phyloP scores from a whole-genome alignment of 2,797 vertebrate genomes.

The Acanthopagrus latus region DNA sequence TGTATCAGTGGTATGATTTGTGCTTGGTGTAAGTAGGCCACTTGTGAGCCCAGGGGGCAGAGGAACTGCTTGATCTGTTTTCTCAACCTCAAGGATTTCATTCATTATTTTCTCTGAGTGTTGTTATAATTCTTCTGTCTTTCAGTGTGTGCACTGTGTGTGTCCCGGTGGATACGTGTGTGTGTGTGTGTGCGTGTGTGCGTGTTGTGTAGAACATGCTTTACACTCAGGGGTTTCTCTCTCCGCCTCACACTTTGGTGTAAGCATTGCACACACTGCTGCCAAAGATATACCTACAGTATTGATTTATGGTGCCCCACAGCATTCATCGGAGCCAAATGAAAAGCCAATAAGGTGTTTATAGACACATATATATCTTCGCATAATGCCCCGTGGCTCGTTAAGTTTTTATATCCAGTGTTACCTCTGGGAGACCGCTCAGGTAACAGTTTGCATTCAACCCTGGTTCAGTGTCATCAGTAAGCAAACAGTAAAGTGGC shows the following conservation, averaged over 20 bases:
- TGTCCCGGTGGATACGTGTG: not conserved
- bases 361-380: conserved; percentile 65
- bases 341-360: conserved; percentile 73
- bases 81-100: conserved; percentile 32
- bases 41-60: conserved; percentile 29
- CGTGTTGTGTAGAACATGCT: conserved; percentile 38
- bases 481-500: conserved; percentile 60
- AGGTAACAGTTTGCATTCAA: conserved; percentile 59
- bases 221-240: conserved; percentile 28
- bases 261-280: conserved; percentile 1
- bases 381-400: conserved; percentile 50
- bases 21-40: conserved; percentile 34
- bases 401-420: conserved; percentile 64
- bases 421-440: conserved; percentile 52
- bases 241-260: conserved; percentile 35
- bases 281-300: conserved; percentile 32
- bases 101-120: conserved; percentile 21
- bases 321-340: conserved; percentile 62
- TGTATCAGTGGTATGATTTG: conserved; percentile 20
- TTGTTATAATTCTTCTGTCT: conserved; percentile 11
- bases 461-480: conserved; percentile 44
- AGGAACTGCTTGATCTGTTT: conserved; percentile 15
- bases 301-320: conserved; percentile 50
- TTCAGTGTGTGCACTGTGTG: not conserved
- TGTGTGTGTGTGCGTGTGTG: not conserved